Evolutionary conservation across 2,113 vertebrate genomes (phyloP).

Genomic region (Nothoprocta pentlandii): DNA sequence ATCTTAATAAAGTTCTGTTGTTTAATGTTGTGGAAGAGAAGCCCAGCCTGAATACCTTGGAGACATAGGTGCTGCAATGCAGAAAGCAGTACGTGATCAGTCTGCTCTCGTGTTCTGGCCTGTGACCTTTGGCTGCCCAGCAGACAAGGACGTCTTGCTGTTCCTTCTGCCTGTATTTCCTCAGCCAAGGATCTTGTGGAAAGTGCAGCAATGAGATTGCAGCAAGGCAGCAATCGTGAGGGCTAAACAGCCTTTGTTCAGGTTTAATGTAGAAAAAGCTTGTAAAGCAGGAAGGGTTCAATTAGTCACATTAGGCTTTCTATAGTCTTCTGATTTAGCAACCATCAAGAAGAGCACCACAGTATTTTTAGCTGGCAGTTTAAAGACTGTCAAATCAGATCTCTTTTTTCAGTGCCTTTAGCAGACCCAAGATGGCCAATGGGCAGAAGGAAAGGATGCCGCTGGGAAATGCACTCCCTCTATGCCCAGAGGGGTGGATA

Average conservation of each 20-base stretch:
- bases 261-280: background rate
- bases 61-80: constrained; percentile 28
- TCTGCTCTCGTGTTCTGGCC: constrained; percentile 2
- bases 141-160: constrained; percentile 5
- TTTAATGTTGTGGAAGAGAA: background rate
- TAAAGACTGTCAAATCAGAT: background rate
- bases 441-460: background rate
- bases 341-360: rapidly evolving
- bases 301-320: background rate
- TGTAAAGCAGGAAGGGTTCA: background rate
- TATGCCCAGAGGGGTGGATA: background rate
- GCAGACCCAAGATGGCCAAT: background rate
- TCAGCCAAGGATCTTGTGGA: background rate
- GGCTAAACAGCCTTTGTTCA: background rate
- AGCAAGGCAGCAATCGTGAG: rapidly evolving
- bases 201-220: background rate
- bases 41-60: background rate
- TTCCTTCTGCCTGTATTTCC: constrained; percentile 8
- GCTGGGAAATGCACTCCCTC: background rate
- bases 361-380: background rate
- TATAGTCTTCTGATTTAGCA: background rate
- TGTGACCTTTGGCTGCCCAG: constrained; percentile 31
- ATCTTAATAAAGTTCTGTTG: background rate
- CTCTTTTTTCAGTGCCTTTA: background rate
- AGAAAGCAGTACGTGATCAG: constrained; percentile 30